phyloP scores from a whole-genome alignment of 1,140 invertebrate species.

The Dreissena polymorpha region DNA sequence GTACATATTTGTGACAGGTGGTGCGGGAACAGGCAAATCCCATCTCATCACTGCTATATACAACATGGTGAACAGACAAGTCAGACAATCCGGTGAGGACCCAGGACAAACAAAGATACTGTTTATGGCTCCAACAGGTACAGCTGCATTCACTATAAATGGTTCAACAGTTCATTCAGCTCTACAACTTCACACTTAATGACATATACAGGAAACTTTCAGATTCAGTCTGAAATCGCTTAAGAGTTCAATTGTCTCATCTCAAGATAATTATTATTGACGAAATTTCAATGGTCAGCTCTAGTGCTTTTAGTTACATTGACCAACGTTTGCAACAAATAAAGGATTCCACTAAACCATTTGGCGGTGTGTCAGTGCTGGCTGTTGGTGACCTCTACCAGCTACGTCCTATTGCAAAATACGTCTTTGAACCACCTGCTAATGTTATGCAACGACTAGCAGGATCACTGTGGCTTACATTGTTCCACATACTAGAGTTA shows the following conservation, averaged over 20 bases:
- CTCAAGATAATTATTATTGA: slow-evolving; percentile 59
- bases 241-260: slow-evolving; percentile 33
- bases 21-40: slow-evolving; percentile 41
- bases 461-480: slow-evolving; percentile 26
- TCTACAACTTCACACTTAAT: slow-evolving; percentile 39
- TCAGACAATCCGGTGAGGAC: slow-evolving; percentile 26
- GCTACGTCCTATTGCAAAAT: slow-evolving; percentile 39
- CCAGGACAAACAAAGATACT: slow-evolving; percentile 31
- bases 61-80: slow-evolving; percentile 37
- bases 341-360: slow-evolving; percentile 49
- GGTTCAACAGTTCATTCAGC: slow-evolving; percentile 43
- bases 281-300: slow-evolving; percentile 64
- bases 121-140: slow-evolving; percentile 53
- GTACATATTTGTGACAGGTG: slow-evolving; percentile 40
- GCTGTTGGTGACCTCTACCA: slow-evolving; percentile 57
- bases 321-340: slow-evolving; percentile 57
- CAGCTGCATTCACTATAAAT: slow-evolving; percentile 51
- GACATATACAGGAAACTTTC: slow-evolving; percentile 33
- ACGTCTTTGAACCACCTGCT: slow-evolving; percentile 25
- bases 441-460: slow-evolving; percentile 33
- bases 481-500: slow-evolving; percentile 21
- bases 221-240: slow-evolving; percentile 19
- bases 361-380: slow-evolving; percentile 59
- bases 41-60: slow-evolving; percentile 37
- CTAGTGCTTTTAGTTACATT: slow-evolving; percentile 52